Conservation (phyloP, 2,888 invertebrate species). For the Epistrophella euchroma region DNA sequence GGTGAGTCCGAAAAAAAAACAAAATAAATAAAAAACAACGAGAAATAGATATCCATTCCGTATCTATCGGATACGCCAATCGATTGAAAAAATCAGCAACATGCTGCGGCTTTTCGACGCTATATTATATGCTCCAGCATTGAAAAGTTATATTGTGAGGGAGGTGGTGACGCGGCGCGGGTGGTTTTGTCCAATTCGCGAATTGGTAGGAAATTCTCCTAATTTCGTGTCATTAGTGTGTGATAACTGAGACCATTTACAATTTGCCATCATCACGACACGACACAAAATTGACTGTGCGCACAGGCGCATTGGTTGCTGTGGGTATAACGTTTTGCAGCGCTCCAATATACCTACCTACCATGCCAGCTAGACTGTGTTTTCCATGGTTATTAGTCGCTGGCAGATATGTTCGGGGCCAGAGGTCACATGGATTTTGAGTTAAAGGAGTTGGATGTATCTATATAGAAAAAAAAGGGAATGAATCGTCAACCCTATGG, state of each 20-base stretch:
- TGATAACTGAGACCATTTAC: conserved; percentile 84
- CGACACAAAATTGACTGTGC: conserved; percentile 78
- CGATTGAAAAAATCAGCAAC: conserved; percentile 25
- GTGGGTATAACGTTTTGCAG: neutral
- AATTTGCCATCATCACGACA: conserved; percentile 84
- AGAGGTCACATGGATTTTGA: conserved; percentile 73
- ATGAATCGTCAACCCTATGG: conserved; percentile 63
- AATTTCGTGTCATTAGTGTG: conserved; percentile 83
- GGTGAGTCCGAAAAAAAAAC: conserved; percentile 28
- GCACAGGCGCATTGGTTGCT: conserved; percentile 17
- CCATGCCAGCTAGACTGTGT: neutral
- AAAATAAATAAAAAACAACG: conserved; percentile 16
- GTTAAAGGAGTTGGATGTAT: conserved; percentile 52
- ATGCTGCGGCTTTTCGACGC: conserved; percentile 22
- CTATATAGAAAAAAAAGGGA: no score
- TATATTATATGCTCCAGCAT: neutral
- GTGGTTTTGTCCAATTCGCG: conserved; percentile 64
- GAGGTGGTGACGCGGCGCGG: conserved; percentile 42
- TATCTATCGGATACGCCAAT: conserved; percentile 40
- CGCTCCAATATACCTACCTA: neutral
- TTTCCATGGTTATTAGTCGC: conserved; percentile 63
- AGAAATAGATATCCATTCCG: conserved; percentile 28
- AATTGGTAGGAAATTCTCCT: conserved; percentile 78
- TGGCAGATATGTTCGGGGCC: conserved; percentile 62
- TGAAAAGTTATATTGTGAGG: neutral